A percentile compares a stretch with the other conserved stretches of the same genome.
These are phyloP conservation scores for Heliconius aoede DNA, from an alignment of 2,888 invertebrate genomes.

Conservation along the genomic window DNA sequence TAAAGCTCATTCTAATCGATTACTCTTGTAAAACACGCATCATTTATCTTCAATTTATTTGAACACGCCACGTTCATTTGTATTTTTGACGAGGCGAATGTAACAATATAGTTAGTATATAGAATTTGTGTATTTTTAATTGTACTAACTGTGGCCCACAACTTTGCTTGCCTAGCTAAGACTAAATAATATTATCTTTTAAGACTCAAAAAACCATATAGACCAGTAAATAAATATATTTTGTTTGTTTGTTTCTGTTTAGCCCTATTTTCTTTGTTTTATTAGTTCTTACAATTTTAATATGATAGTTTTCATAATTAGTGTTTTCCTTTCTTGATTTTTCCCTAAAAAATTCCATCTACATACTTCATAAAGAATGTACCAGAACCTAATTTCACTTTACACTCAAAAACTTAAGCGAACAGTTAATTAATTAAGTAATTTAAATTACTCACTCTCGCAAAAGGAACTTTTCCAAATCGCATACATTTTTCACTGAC, in stretches of 20 bases:
- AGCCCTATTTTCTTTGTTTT: no score
- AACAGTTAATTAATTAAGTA: conserved; percentile 29
- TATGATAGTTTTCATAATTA: not conserved
- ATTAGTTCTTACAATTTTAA: no score
- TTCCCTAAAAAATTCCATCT: not conserved
- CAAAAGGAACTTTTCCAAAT: conserved; percentile 34
- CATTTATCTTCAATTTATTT: conserved; percentile 40
- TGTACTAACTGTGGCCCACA: no score
- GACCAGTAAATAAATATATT: no score
- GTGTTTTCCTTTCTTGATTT: not conserved
- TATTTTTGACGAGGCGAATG: conserved; percentile 34
- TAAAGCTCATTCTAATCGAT: conserved; percentile 43
- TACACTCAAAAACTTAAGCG: conserved; percentile 1
- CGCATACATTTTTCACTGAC: conserved; percentile 39
- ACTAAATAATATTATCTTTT: no score
- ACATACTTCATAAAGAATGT: conserved; percentile 2
- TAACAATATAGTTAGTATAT: conserved; percentile 11
- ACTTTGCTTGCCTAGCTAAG: no score
- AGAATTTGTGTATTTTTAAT: not conserved
- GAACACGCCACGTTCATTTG: conserved; percentile 32
- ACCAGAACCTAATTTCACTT: conserved; percentile 13
- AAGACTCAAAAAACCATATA: no score
- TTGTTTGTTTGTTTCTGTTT: no score
- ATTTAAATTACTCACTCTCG: conserved; percentile 30
- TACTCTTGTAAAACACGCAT: conserved; percentile 40